Base-by-base conservation (phyloP, 2,113 vertebrate species). In the Tupaia tana region DNA sequence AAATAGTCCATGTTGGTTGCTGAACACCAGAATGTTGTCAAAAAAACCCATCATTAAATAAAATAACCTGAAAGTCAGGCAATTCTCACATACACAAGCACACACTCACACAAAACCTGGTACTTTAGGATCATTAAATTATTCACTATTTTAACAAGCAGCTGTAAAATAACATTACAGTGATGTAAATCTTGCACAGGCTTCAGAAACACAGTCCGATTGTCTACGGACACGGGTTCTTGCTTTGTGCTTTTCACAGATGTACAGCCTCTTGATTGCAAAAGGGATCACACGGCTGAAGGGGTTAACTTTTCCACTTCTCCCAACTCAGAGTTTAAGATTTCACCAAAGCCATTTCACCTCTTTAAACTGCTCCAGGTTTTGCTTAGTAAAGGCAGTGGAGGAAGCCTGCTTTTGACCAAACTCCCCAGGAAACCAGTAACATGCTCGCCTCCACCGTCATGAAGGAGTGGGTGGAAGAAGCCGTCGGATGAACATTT, bases 41-140 rank as follows among this genome's bases (percentile, higher is more conserved):
- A 91, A 92, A 63, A 69, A 90, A 90, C 83, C 93, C 95, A 97
- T 90, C 73, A 92, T 96, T 97, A 98, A 97, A 97, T 97, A 97
- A 97, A 93, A 90, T 52, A 34, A 73, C 66, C 59, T 80, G 79
- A 69, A 96, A 95, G 86, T 58, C 93, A 95, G 80, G 93, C 63
- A 82, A 56, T 75, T 93, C 83, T 91, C 89, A 96, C 73, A 59
- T 58, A 90, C 27, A 95, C 67, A 84, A 94, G 63, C 67, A 88
- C 82, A 80, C 80, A 80, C 43, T 64, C 95, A 96, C 95, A 87
- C 70, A 69, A 91, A 90, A 93, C 31, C 54, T 78, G 64, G 90
- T 90, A 96, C 15, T 92, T 82, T 24, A 82, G 59, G 61, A 86
- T 90, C 84, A 79, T 97, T 97, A 97, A 97, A 94, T 97, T 95